These are phyloP conservation scores for Nasalis larvatus DNA, from an alignment of 2,113 vertebrate genomes.

Conservation along the genomic window DNA sequence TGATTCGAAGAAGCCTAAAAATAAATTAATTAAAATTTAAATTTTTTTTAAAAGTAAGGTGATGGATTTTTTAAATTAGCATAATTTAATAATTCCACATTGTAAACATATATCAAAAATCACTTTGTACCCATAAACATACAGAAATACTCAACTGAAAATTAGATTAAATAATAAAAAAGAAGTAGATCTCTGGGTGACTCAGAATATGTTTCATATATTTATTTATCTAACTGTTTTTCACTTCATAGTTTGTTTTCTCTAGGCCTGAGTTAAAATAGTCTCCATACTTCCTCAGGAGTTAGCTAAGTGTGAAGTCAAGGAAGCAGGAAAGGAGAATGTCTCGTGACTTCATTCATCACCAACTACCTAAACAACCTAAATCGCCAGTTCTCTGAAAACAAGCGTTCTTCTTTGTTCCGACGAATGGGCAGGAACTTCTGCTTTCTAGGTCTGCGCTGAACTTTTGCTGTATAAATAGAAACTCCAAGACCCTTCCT, in stretches of 20 bases:
- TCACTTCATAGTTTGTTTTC: not conserved
- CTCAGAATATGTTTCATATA: not conserved
- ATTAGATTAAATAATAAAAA: not conserved
- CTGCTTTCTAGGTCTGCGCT: constrained; percentile 19
- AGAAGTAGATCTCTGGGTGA: not conserved
- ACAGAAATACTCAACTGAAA: not conserved
- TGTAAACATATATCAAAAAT: not conserved
- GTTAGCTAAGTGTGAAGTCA: not conserved
- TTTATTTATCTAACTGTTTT: not conserved
- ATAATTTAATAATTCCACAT: not conserved
- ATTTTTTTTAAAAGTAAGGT: no score
- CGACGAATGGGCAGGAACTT: constrained; percentile 24
- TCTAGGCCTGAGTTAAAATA: not conserved
- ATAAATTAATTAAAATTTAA: no score
- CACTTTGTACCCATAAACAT: not conserved
- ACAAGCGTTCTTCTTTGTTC: not conserved
- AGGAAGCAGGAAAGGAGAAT: not conserved
- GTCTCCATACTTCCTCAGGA: not conserved
- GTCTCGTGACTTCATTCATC: constrained; percentile 1
- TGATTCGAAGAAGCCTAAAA: no score
- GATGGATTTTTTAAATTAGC: not conserved
- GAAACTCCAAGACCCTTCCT: constrained; percentile 14
- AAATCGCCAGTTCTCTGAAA: constrained; percentile 25
- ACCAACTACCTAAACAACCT: not conserved
- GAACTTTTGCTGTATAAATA: not conserved